Evolutionary conservation across 2,113 vertebrate genomes (phyloP).

Genomic region (Apaloderma vittatum): DNA sequence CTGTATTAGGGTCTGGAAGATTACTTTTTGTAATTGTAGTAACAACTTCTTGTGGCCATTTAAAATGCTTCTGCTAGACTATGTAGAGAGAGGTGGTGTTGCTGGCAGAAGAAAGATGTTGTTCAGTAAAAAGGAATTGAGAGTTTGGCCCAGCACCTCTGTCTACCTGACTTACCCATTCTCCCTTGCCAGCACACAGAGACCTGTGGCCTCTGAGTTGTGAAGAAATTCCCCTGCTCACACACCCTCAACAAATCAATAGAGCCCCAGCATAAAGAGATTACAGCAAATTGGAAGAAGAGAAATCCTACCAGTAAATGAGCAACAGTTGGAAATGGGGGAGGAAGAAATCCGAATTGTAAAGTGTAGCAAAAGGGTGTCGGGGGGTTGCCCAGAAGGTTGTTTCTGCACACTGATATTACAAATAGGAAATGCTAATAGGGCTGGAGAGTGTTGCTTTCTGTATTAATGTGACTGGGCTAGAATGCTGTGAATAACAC

Average conservation of each 20-base stretch:
- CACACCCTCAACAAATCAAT: neutral
- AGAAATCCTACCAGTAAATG: neutral
- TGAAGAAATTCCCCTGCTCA: neutral
- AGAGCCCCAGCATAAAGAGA: neutral
- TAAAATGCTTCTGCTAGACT: neutral
- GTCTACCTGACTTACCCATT: neutral
- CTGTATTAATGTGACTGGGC: neutral
- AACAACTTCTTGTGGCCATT: neutral
- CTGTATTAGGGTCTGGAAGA: neutral
- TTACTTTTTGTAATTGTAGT: no score
- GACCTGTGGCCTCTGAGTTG: neutral
- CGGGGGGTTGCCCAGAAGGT: neutral
- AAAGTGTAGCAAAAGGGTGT: neutral
- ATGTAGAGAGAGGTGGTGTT: neutral
- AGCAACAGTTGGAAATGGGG: neutral
- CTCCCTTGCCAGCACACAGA: neutral
- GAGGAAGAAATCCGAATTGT: neutral
- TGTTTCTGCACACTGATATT: neutral
- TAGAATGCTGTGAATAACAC: neutral
- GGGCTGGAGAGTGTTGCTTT: neutral
- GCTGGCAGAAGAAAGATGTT: neutral
- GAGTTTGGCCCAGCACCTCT: neutral
- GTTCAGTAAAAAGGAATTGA: neutral
- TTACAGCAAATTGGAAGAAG: neutral
- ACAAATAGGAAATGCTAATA: neutral